Percentiles rank a stretch among this genome's conserved stretches.
These are phyloP conservation scores for Agapornis roseicollis DNA, from an alignment of 2,113 vertebrate genomes.

Conservation along the genomic window DNA sequence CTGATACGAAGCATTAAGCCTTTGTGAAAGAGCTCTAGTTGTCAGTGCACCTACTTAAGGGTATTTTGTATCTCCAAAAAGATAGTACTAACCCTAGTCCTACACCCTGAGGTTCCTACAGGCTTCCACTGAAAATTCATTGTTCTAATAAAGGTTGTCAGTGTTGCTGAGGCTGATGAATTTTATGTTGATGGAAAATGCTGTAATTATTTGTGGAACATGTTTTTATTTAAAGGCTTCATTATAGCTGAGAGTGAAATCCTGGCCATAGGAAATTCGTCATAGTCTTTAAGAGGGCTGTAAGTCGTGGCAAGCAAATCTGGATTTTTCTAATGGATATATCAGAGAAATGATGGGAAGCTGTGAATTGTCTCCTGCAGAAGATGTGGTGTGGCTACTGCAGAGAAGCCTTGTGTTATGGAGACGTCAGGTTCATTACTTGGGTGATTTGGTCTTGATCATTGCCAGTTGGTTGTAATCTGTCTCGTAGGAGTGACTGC, in stretches of 20 bases:
- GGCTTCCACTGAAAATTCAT: not conserved
- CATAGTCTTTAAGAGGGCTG: not conserved
- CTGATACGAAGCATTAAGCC: not conserved
- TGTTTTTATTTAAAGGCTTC: not conserved
- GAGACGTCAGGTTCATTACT: not conserved
- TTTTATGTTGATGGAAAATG: not conserved
- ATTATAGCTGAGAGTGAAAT: not conserved
- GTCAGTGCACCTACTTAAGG: not conserved
- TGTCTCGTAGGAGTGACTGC: not conserved
- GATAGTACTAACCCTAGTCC: not conserved
- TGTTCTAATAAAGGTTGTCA: not conserved
- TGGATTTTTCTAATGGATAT: not conserved
- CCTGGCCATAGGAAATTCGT: not conserved
- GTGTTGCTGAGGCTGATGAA: not conserved
- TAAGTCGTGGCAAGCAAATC: not conserved
- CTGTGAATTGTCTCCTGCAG: not conserved
- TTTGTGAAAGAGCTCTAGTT: not conserved
- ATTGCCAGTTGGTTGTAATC: not conserved
- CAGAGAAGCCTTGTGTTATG: not conserved
- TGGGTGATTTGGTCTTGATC: not conserved
- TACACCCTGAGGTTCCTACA: not conserved
- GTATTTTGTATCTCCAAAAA: not conserved
- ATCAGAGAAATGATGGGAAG: not conserved
- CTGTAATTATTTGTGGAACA: not conserved
- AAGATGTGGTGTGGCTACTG: not conserved